Percentiles rank a stretch among this genome's conserved stretches.
Conservation (phyloP, 2,888 invertebrate species). For the Desoria tigrina region DNA sequence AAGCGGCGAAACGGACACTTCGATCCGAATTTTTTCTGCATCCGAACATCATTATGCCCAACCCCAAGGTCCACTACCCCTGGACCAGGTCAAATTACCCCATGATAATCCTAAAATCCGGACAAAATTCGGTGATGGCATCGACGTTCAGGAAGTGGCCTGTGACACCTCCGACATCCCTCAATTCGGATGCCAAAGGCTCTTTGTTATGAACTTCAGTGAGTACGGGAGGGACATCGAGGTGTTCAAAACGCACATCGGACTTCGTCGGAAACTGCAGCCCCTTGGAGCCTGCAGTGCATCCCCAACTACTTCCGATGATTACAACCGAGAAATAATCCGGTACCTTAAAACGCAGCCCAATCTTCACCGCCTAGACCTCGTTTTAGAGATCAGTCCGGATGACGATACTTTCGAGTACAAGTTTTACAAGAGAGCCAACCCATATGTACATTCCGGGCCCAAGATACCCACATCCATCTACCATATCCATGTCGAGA, state of each 20-base stretch:
- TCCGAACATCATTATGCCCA: no score
- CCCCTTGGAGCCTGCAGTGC: constrained; percentile 19
- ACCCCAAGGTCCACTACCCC: no score
- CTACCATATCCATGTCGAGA: constrained; percentile 34
- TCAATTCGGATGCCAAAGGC: no score
- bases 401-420: constrained; percentile 22
- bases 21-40: no score
- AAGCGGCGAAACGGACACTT: no score
- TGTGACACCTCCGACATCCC: constrained; percentile 4
- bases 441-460: not conserved
- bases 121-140: not conserved
- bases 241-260: constrained; percentile 15
- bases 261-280: constrained; percentile 8
- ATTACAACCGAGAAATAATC: constrained; percentile 37
- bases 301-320: constrained; percentile 26
- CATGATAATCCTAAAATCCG: not conserved
- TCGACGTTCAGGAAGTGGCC: constrained; percentile 9
- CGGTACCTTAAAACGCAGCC: constrained; percentile 6
- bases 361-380: constrained; percentile 13
- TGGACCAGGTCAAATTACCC: no score
- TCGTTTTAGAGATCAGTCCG: constrained; percentile 31
- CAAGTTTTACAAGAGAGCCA: constrained; percentile 22
- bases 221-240: not conserved
- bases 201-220: not conserved
- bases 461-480: not conserved